Percentiles rank a stretch among this genome's conserved stretches.
Evolutionary conservation across 2,797 vertebrate species (phyloP).

Genomic region (Botia almorhae): DNA sequence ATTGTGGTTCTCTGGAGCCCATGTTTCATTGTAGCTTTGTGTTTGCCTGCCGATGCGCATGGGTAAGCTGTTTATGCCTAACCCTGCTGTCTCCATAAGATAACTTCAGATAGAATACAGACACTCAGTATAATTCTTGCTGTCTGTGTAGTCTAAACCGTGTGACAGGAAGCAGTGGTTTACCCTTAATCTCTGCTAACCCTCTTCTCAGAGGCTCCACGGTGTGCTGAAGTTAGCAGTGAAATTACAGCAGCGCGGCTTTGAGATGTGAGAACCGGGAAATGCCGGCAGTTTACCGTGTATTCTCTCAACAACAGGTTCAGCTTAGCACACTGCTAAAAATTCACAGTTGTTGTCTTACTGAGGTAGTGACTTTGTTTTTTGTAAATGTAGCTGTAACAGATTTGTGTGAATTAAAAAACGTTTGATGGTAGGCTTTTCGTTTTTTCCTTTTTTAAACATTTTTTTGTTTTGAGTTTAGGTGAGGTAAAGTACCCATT

Average conservation of each 20-base stretch:
- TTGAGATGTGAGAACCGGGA: slow-evolving; percentile 13
- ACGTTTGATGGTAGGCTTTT: too few species aligned
- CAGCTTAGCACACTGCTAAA: not conserved
- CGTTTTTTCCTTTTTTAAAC: too few species aligned
- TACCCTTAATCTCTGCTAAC: slow-evolving; percentile 40
- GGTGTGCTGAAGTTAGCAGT: slow-evolving; percentile 36
- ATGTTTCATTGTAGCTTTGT: not conserved
- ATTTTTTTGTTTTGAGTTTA: too few species aligned
- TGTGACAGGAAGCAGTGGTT: slow-evolving; percentile 45
- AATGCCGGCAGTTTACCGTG: slow-evolving; percentile 30
- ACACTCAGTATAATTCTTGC: slow-evolving; percentile 31
- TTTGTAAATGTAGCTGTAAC: not conserved
- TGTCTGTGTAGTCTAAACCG: slow-evolving; percentile 21
- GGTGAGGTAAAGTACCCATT: too few species aligned
- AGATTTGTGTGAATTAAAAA: too few species aligned
- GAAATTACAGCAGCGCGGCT: slow-evolving; percentile 47
- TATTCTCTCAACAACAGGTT: slow-evolving; percentile 19
- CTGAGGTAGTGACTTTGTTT: not conserved
- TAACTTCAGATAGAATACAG: slow-evolving; percentile 16
- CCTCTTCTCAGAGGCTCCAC: slow-evolving; percentile 30
- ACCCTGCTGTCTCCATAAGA: not conserved
- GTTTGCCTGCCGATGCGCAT: not conserved
- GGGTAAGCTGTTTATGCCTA: not conserved
- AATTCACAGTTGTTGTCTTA: slow-evolving; percentile 4
- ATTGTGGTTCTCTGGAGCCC: not conserved